Evolutionary conservation across 2,113 vertebrate species (phyloP), one percentile per base, ranked within the genome.

Genomic region (Piaya cayana): DNA sequence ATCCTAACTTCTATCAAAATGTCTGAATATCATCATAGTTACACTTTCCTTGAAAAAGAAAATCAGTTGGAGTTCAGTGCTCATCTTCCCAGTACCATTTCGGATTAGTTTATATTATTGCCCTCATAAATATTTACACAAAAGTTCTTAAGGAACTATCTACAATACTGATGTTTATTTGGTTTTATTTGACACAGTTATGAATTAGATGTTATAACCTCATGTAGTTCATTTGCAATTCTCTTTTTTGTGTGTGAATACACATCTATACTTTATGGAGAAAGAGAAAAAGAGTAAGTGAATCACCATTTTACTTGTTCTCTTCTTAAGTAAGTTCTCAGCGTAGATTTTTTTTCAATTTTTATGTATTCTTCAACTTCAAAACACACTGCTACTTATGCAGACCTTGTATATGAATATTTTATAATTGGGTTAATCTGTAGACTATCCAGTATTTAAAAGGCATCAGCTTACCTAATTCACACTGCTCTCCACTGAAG

Each of bases 401-500:
- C 52, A 77, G 64, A 56, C 43, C 5, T 55, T 3, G 26, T 1
- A 2, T 27, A 30, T 10, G 23, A 67, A 81, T 77, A 36, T 12
- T 53, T 55, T 43, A 49, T 56, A 21, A 13, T 83, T 3, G 1
- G 45, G 5, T n/a, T 27, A 30, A 72, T 34, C 52, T 29, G 26
- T 29, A 27, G 27, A 29, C 27, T 29, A 29, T 53, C 15, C 45
- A 84, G 25, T 39, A 34, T 25, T 10, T 52, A 34, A 50, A 11
- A 34, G 25, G 42, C n/a, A 82, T 6, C 70, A 79, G 47, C 96
- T 98, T 98, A 99, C 99, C 99, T 95, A 98, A 98, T 98, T 99
- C 99, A 98, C 99, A 99, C 32, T 87, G 98, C 74, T 99, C 98
- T 8, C 99, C 99, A 10, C 21, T 98, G 97, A 98, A 99, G 72